Base-by-base conservation (phyloP, 2,797 vertebrate species). In the Meriones psammophilus region DNA sequence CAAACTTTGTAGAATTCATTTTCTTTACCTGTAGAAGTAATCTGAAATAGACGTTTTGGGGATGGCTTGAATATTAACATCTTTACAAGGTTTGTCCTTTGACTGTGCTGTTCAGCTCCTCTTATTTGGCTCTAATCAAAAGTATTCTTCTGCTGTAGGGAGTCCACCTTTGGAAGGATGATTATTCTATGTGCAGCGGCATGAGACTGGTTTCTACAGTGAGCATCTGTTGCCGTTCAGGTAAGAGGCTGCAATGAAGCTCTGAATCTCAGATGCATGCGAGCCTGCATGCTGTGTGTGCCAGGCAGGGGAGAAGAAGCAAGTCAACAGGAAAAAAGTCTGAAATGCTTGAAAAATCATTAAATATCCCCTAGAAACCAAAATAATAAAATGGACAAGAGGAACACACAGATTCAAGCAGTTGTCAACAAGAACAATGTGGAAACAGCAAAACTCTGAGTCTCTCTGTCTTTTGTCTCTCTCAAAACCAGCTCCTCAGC, bases 171-270 rank as follows among this genome's bases (percentile, higher is more conserved):
- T 85, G n/a, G 80, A 96, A 94, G 74, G 13, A 56, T 92, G 91
- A 95, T 92, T 96, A 80, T 73, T 85, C 83, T 50, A 33, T 9
- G 13, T 30, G 71, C 91, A 95, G 89, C 76, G 76, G 79, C 56
- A 20, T 83, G 79, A 96, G 86, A 73, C 3, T 58, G 77, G n/a
- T 85, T 96, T 98, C 88, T 92, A 71, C 95, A 96, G 92, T 5
- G 77, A 97, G 74, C 95, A 98, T 95, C 95, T 97, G 97, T 92
- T 97, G 89, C 83, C 88, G 87, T 66, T 94, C 97, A 96, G 91
- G 87, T 71, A 89, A 97, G 69, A 87, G 80, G 90, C 42, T 79
- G 64, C 17, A 4, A 92, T 14, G 56, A 95, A 56, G 85, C 95
- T 92, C 64, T 83, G 54, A 86, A 76, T 95, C 90, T 95, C 90